Conservation (phyloP, 1,140 invertebrate species). For the Rhagoletis pomonella region DNA sequence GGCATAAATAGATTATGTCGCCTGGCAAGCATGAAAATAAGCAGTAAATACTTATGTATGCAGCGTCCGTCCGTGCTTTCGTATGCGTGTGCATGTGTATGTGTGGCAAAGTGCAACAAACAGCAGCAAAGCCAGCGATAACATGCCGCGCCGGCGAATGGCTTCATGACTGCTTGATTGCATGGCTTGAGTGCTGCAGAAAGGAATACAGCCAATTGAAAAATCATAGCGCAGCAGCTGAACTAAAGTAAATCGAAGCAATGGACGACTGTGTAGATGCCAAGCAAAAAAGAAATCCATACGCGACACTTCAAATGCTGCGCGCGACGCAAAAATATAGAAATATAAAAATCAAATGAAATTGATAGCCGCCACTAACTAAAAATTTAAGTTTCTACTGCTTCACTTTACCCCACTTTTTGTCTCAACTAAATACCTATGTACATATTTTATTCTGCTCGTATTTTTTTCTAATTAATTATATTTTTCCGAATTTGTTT, state of each 20-base stretch:
- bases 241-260: conserved; percentile 32
- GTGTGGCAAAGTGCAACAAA: background rate
- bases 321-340: too few species aligned
- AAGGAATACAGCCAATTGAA: background rate
- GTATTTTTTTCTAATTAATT: conserved; percentile 16
- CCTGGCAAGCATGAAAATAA: conserved; percentile 32
- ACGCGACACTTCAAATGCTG: background rate
- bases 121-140: background rate
- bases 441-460: conserved; percentile 4
- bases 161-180: too few species aligned
- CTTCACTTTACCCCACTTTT: background rate
- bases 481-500: background rate
- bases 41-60: conserved; percentile 24
- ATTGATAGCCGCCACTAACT: conserved; percentile 32
- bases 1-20: conserved; percentile 51
- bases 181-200: too few species aligned
- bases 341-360: conserved; percentile 40
- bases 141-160: background rate
- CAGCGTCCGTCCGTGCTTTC: background rate
- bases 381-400: background rate
- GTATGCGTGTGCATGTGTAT: too few species aligned
- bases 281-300: background rate
- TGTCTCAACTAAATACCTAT: conserved; percentile 18
- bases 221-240: background rate
- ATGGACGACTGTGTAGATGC: background rate